Percentiles rank a stretch among this genome's conserved stretches.
Conservation (phyloP, 1,140 invertebrate genomes). For the Brachionus rubens region DNA sequence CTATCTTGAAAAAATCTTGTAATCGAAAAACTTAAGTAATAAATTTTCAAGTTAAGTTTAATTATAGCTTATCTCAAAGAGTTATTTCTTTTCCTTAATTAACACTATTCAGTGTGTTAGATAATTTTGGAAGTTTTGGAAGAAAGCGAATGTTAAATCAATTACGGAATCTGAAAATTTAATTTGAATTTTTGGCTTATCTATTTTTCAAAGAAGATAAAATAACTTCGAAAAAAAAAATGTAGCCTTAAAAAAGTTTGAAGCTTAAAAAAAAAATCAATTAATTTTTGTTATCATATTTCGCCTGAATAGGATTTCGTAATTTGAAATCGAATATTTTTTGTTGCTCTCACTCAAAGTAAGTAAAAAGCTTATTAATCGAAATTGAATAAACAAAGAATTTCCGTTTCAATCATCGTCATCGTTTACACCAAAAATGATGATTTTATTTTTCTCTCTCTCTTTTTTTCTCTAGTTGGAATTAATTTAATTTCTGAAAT, state of each 20-base stretch:
- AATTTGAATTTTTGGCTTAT: neutral
- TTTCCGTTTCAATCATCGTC: constrained; percentile 42
- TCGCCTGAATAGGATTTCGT: constrained; percentile 27
- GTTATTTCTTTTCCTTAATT: neutral
- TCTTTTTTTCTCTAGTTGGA: constrained; percentile 24
- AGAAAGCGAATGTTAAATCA: constrained; percentile 35
- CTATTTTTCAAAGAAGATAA: neutral
- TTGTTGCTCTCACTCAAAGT: constrained; percentile 7
- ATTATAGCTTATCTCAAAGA: constrained; percentile 32
- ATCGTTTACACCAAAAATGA: constrained; percentile 35
- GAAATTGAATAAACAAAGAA: constrained; percentile 27
- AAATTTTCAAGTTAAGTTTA: constrained; percentile 32
- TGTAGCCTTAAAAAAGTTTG: neutral
- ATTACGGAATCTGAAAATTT: constrained; percentile 42
- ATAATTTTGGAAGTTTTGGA: constrained; percentile 29
- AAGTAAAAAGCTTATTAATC: constrained; percentile 25
- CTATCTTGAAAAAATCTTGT: constrained; percentile 1
- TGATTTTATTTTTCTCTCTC: constrained; percentile 31
- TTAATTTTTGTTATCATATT: constrained; percentile 41
- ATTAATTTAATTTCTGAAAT: constrained; percentile 43
- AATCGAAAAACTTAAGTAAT: neutral
- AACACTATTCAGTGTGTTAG: neutral
- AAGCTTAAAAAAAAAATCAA: constrained; percentile 30
- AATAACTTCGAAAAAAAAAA: neutral
- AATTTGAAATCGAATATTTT: constrained; percentile 31